Base-by-base conservation (phyloP, 2,113 vertebrate genomes). In the Aspidoscelis tigris region DNA sequence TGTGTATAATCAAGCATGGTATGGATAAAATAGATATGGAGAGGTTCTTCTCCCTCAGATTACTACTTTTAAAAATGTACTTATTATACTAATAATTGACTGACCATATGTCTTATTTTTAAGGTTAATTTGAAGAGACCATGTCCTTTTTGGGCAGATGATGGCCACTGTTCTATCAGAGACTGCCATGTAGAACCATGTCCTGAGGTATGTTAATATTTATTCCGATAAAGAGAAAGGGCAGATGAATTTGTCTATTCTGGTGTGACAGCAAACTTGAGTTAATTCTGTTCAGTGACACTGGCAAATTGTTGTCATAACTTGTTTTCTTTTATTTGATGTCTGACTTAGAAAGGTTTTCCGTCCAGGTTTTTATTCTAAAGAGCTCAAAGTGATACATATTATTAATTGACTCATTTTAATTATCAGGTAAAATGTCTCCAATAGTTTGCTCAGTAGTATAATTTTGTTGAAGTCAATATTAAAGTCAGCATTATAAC, bases 151-250 rank as follows among this genome's bases (percentile, higher is more conserved):
- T 99, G 98, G 98, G 95, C 97, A 5, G 97, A 98, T 2, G 98
- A 99, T 78, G 96, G 97, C 82, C 98, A 99, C 24, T 99, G 98
- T 88, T 96, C 98, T 90, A 99, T 99, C 91, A 99, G 97, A 94
- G 98, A 99, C 79, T 99, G 98, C 89, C 98, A 99, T 18, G 98
- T 99, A 91, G 97, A 99, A 87, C 96, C 98, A 80, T 99, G 98
- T 87, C 98, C 98, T 75, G 98, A 99, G 98, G 98, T 98, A 95
- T 94, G 96, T 78, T 88, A 92, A 61, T 4, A 4, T 61, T 1
- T 61, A 61, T 61, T 16, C 18, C 89, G 74, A 81, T 80, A 53
- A 82, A 55, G 12, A 7, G 24, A 47, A 64, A 44, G 55, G 7
- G 22, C 9, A 44, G 68, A 66, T 76, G 14, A 39, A n/a, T 77